Conservation (phyloP, 2,113 vertebrate species). For the Colinus virginianus region DNA sequence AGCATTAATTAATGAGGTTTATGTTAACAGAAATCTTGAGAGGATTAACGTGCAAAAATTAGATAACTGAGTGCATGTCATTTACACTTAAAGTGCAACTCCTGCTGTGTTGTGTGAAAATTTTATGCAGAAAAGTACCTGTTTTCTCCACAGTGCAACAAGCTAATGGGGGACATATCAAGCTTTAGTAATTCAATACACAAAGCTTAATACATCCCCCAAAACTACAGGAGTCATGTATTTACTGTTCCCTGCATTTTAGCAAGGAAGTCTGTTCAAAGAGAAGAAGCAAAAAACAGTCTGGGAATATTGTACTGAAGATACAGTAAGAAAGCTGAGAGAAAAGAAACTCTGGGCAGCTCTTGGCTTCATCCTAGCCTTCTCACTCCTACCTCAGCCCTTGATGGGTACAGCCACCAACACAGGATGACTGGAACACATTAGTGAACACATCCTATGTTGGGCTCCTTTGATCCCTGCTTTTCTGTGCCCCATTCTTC, state of each 20-base stretch:
- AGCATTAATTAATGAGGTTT: constrained; percentile 58
- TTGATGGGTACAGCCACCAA: neutral
- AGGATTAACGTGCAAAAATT: constrained; percentile 55
- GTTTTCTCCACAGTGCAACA: neutral
- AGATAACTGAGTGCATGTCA: constrained; percentile 14
- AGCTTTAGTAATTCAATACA: constrained; percentile 5
- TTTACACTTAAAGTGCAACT: constrained; percentile 48
- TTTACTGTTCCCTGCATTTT: neutral
- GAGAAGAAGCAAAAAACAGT: neutral
- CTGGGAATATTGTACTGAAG: neutral
- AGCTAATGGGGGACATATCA: constrained; percentile 35
- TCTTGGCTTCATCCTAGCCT: neutral
- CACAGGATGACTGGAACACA: neutral
- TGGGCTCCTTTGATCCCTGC: neutral
- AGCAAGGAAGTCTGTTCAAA: neutral
- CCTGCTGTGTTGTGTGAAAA: constrained; percentile 50
- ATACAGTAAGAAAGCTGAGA: neutral
- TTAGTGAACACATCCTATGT: accelerated
- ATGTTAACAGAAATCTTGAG: constrained; percentile 40
- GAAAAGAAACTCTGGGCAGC: neutral
- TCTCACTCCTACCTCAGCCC: accelerated
- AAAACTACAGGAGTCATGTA: neutral
- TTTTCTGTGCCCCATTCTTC: neutral
- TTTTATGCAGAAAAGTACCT: constrained; percentile 37
- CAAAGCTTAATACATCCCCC: neutral